These are phyloP conservation scores for Acanthaster planci DNA, from an alignment of 35 echinoderm and acorn worm genomes.

Conservation along the genomic window DNA sequence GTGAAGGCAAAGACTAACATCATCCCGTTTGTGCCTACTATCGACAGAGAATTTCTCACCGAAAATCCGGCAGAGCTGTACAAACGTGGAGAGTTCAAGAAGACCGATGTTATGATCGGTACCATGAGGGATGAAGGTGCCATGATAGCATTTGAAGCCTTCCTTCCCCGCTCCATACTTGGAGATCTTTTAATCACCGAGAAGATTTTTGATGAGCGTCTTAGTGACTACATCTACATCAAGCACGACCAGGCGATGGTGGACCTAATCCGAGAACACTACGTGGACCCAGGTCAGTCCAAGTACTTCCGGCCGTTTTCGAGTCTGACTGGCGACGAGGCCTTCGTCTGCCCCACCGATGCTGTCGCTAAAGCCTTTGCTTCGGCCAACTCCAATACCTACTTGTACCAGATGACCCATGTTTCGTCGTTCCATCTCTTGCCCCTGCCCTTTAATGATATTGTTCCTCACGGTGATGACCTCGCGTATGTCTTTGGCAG, in stretches of 20 bases:
- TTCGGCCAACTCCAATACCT: background rate
- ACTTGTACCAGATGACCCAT: slow-evolving; percentile 45
- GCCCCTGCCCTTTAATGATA: background rate
- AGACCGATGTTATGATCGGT: background rate
- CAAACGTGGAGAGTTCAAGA: background rate
- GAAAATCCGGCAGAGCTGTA: background rate
- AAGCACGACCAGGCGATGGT: background rate
- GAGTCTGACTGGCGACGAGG: slow-evolving; percentile 15
- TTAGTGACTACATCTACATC: background rate
- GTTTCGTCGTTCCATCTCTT: background rate
- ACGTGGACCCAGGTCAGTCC: background rate
- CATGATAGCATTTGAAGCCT: background rate
- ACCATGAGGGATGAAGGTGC: background rate
- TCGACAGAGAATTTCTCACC: background rate
- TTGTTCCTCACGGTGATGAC: background rate
- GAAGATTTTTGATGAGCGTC: background rate
- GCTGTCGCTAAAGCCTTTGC: slow-evolving; percentile 25
- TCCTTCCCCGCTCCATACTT: background rate
- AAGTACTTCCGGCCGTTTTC: slow-evolving; percentile 3
- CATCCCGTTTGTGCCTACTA: background rate
- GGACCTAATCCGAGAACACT: background rate
- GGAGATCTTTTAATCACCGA: background rate
- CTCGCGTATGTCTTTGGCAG: background rate
- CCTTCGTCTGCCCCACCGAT: slow-evolving; percentile 38
- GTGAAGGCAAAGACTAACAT: no score